Evolutionary conservation across 2,797 vertebrate species (phyloP).

Genomic region (Danio jaintianensis): DNA sequence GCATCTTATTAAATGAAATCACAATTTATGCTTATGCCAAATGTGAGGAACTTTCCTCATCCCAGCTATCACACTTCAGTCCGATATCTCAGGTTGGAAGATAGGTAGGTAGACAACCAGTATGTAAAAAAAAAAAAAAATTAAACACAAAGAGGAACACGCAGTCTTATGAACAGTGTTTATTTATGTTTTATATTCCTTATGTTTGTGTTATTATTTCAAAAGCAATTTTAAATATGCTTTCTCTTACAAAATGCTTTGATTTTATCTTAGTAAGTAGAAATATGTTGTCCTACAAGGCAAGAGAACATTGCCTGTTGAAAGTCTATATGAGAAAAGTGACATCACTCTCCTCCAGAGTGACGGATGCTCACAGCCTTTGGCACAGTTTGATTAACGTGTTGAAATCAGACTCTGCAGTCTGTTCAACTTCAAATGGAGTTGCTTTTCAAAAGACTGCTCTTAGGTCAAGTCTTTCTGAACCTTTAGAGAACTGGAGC

Average conservation of each 20-base stretch:
- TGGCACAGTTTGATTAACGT: conserved; percentile 5
- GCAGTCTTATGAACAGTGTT: conserved; percentile 36
- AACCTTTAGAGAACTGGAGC: conserved; percentile 21
- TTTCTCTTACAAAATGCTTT: conserved; percentile 33
- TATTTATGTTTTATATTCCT: conserved; percentile 34
- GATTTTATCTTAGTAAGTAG: conserved; percentile 7
- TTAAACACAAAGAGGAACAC: background rate
- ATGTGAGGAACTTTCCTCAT: background rate
- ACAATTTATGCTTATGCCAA: background rate
- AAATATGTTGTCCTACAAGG: conserved; percentile 7
- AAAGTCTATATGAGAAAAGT: conserved; percentile 7
- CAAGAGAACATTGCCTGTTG: conserved; percentile 11
- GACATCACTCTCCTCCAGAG: background rate
- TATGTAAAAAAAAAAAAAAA: background rate
- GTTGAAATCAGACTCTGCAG: conserved; percentile 4
- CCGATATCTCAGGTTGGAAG: conserved; percentile 1
- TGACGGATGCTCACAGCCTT: background rate
- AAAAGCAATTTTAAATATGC: conserved; percentile 38
- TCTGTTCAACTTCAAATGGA: background rate
- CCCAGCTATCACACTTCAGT: background rate
- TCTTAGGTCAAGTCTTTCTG: conserved; percentile 28
- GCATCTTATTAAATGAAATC: background rate
- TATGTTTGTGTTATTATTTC: background rate
- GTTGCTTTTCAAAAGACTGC: background rate
- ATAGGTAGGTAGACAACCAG: background rate